Base-by-base conservation (phyloP, 30 jellyfish, hydroid and myxozoan species). In the Hydra vulgaris region DNA sequence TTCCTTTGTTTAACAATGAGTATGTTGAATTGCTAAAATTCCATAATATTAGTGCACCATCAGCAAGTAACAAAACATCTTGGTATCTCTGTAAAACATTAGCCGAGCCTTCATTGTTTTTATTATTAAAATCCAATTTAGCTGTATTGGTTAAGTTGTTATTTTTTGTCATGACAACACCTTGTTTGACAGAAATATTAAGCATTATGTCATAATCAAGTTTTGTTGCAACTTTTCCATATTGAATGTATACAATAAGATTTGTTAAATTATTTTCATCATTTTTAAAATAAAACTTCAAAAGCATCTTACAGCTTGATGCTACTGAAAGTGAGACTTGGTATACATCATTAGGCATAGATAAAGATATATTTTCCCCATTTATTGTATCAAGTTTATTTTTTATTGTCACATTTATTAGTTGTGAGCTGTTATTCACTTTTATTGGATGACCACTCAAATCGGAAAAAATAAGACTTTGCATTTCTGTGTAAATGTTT, bases 201-300 rank as follows among this genome's bases (percentile, higher is more conserved):
- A 89, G 66, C 25, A 25, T 73, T 16, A 86, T 83, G 54, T 90
- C 96, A 80, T 90, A 84, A 72, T 85, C 81, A 8, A 23, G 52
- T 18, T 1, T 0, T 0, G 97, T 82, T 0, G 97, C 92, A 3
- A 94, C 85, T 23, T 66, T 53, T 18, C 97, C 97, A 82, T 66
- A 82, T 73, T 86, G 95, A 73, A 90, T 79, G 20, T 79, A 81
- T 12, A 90, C 85, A 73, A 86, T 78, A 15, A 84, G 83, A 0
- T 70, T 79, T 7, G 97, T 90, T 12, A 82, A 27, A 74, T 85
- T 75, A 68, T 74, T 71, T 15, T 75, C 20, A 26, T 81, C 83
- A 74, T 72, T 70, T 53, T 79, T 89, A 21, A 89, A 75, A 17
- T 61, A 18, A 23, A 78, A 20, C 0, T 61, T 78, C 23, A 78